Base-by-base conservation (phyloP, 2,797 vertebrate genomes). In the Stomatorhinus walkeri region DNA sequence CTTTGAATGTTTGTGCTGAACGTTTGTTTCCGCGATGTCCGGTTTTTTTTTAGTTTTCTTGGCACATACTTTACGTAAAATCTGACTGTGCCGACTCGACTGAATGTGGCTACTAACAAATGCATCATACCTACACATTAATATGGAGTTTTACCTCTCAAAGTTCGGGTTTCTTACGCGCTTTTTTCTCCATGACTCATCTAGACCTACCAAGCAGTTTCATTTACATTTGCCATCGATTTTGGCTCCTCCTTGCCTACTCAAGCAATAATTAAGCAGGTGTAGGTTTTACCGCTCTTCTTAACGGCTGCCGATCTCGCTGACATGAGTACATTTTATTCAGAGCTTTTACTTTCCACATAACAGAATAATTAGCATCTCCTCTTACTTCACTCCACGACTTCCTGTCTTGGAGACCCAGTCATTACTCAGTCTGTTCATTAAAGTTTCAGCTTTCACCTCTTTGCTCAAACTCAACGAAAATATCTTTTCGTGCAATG, bases 131-230 rank as follows among this genome's bases (percentile, higher is more conserved):
- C 79, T 59, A 79, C 56, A 88, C 87, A 88, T 51, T 51, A 85
- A 0, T 24, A 46, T 89, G 46, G 86, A 56, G 91, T 59, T 92
- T 89, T 90, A 40, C 91, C 90, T 92, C 92, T 93, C 93, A 94
- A 94, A 92, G 91, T 89, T 91, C 92, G 68, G 81, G 76, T 92
- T 93, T 92, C 86, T 61, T 84, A 89, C 79, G 76, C 68, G 40
- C 64, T 89, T 90, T 87, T 9, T 86, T 72, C 72, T 89, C 54
- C n/a, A 64, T 22, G 48, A 79, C 32, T 86, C 52, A 85, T 28
- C 85, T 49, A 54, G 49, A n/a, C 5, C 86, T 24, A 76, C 72
- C 83, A 89, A 89, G 89, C 86, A 90, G 76, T 61, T 52, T 32
- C 59, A 85, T 51, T 85, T 48, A 84, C 40, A n/a, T 84, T 84